phyloP scores from a whole-genome alignment of 1,140 invertebrate species.

The Drosophila persimilis region DNA sequence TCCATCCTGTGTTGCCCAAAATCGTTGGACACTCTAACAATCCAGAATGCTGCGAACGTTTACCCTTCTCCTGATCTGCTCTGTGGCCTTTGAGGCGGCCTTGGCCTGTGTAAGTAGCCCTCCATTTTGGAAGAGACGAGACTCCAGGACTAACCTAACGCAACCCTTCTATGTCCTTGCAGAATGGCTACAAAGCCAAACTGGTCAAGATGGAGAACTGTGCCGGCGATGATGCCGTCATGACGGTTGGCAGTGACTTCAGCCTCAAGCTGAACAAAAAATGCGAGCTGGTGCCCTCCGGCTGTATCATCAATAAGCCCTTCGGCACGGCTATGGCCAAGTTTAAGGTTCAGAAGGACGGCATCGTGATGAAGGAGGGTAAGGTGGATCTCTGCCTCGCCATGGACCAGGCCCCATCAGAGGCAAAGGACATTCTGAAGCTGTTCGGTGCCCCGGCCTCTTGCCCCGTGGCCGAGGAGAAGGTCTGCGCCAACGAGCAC shows the following conservation, averaged over 20 bases:
- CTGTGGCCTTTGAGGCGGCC: constrained; percentile 44
- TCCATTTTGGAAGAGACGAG: not conserved
- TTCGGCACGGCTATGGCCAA: constrained; percentile 68
- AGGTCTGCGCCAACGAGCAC: constrained; percentile 75
- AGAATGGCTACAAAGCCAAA: constrained; percentile 81
- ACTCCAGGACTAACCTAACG: not conserved
- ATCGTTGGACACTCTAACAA: not conserved
- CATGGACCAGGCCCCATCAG: constrained; percentile 56
- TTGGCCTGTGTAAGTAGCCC: constrained; percentile 70
- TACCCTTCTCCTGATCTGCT: constrained; percentile 39
- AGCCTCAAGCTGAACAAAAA: constrained; percentile 76
- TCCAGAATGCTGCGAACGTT: constrained; percentile 51
- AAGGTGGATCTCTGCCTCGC: constrained; percentile 74
- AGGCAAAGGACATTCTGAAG: constrained; percentile 75
- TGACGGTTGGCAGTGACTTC: constrained; percentile 63
- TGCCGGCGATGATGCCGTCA: constrained; percentile 64
- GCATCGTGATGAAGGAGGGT: constrained; percentile 76
- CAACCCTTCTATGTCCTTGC: not conserved
- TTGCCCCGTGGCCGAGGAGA: constrained; percentile 76
- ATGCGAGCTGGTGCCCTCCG: constrained; percentile 73
- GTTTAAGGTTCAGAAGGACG: constrained; percentile 74
- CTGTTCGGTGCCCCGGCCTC: constrained; percentile 71
- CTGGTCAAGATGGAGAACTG: constrained; percentile 78
- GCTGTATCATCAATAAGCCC: constrained; percentile 72
- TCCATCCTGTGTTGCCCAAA: constrained; percentile 13